Percentiles rank a stretch among this genome's conserved stretches.
Conservation (phyloP, 2,797 vertebrate species). For the Peromyscus attwateri region DNA sequence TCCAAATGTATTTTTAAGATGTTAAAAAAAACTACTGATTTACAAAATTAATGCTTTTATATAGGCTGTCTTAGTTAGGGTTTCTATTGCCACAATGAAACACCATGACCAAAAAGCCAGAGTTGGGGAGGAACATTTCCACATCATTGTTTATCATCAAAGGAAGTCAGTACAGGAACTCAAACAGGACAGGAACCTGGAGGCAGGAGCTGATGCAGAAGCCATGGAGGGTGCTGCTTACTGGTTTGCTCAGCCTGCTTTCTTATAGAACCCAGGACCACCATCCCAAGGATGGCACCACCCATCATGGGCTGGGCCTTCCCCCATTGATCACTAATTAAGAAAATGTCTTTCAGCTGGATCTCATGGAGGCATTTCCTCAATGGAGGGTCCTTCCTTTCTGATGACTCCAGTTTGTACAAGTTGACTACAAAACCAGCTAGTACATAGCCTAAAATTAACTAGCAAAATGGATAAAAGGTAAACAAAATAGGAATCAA, state of each 20-base stretch:
- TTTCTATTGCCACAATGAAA: not conserved
- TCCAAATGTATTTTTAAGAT: not conserved
- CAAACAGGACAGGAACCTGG: not conserved
- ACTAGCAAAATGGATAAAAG: slow-evolving; percentile 55
- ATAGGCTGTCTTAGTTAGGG: not conserved
- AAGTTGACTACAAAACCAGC: not conserved
- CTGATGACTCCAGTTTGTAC: not conserved
- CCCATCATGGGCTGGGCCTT: not conserved
- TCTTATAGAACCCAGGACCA: not conserved
- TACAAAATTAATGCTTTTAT: slow-evolving; percentile 4
- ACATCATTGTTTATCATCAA: not conserved
- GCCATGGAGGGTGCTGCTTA: not conserved
- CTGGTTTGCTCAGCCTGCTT: not conserved
- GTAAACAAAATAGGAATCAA: slow-evolving; percentile 57
- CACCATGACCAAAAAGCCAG: not conserved
- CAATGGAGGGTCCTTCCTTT: not conserved
- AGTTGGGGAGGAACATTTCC: not conserved
- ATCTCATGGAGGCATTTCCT: not conserved
- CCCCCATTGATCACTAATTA: not conserved
- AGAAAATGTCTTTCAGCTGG: not conserved
- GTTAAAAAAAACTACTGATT: slow-evolving; percentile 46
- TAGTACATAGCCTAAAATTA: slow-evolving; percentile 8
- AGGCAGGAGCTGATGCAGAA: not conserved
- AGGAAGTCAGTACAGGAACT: not conserved
- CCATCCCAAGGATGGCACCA: not conserved